Evolutionary conservation across 2,113 vertebrate species (phyloP).

Genomic region (Lutjanus erythropterus): DNA sequence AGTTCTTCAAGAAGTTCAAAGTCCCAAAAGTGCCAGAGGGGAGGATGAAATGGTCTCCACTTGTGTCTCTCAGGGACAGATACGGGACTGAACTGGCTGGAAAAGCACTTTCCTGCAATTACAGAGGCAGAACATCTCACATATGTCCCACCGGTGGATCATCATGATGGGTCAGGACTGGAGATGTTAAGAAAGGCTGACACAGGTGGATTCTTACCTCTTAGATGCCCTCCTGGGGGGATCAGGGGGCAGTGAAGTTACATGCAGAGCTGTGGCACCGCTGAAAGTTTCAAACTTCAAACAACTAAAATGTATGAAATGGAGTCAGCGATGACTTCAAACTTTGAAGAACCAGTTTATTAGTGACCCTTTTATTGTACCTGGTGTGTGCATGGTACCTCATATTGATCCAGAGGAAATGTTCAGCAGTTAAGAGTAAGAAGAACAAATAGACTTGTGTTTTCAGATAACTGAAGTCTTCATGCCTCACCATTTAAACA

Average conservation of each 20-base stretch:
- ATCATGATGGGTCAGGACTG: background rate
- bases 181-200: constrained; percentile 20
- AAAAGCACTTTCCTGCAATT: constrained; percentile 53
- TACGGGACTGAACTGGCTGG: constrained; percentile 23
- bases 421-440: too few relatives aligned
- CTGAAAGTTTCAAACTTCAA: background rate
- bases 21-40: constrained; percentile 34
- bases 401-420: too few relatives aligned
- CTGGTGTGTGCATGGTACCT: too few relatives aligned
- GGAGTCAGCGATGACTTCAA: background rate
- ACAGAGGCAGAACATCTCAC: constrained; percentile 31
- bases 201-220: background rate
- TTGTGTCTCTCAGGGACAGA: constrained; percentile 28
- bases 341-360: background rate
- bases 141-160: background rate
- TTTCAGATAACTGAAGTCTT: background rate
- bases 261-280: background rate
- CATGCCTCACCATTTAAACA: background rate
- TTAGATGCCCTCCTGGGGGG: background rate
- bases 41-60: constrained; percentile 41
- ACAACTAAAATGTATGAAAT: background rate
- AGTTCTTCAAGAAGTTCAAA: constrained; percentile 34
- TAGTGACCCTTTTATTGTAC: too few relatives aligned
- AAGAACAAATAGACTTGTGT: too few relatives aligned
- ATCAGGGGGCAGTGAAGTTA: background rate